A percentile compares a stretch with the other conserved stretches of the same genome.
phyloP scores from a whole-genome alignment of 2,888 invertebrate species.

The Dryocosmus kuriphilus region DNA sequence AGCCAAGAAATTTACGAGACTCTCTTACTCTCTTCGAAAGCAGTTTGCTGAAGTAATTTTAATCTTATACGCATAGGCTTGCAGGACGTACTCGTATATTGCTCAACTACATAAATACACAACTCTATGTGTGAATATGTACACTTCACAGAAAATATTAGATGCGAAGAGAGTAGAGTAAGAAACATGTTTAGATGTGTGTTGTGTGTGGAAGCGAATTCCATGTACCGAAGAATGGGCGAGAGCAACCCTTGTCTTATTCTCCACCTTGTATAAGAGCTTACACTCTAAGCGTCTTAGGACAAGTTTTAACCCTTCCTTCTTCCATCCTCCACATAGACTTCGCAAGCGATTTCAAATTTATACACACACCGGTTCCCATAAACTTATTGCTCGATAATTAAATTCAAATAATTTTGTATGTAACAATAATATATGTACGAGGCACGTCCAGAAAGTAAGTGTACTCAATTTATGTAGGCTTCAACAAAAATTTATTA shows the following conservation, averaged over 20 bases:
- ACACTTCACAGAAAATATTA: constrained; percentile 22
- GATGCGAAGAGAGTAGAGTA: constrained; percentile 35
- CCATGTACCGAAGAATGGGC: constrained; percentile 52
- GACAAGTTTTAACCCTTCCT: constrained; percentile 74
- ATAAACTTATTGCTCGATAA: neutral
- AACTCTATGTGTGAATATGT: constrained; percentile 50
- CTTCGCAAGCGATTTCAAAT: constrained; percentile 38
- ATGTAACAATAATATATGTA: too few relatives aligned
- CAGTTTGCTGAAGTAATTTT: constrained; percentile 76
- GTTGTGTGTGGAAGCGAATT: constrained; percentile 49
- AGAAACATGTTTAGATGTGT: constrained; percentile 46
- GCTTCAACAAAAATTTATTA: too few relatives aligned
- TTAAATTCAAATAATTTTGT: neutral
- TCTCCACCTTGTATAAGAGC: constrained; percentile 75
- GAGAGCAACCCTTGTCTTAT: constrained; percentile 69
- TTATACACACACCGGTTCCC: neutral
- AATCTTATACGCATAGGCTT: constrained; percentile 69
- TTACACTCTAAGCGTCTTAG: constrained; percentile 76
- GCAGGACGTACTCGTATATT: constrained; percentile 44
- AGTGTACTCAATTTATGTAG: too few relatives aligned
- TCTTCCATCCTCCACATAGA: constrained; percentile 46
- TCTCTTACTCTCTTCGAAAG: constrained; percentile 55
- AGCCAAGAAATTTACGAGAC: constrained; percentile 76
- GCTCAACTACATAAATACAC: constrained; percentile 38
- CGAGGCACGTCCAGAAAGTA: too few relatives aligned